Evolutionary conservation across 2,888 invertebrate genomes (phyloP).

Genomic region (Dynastes maya): DNA sequence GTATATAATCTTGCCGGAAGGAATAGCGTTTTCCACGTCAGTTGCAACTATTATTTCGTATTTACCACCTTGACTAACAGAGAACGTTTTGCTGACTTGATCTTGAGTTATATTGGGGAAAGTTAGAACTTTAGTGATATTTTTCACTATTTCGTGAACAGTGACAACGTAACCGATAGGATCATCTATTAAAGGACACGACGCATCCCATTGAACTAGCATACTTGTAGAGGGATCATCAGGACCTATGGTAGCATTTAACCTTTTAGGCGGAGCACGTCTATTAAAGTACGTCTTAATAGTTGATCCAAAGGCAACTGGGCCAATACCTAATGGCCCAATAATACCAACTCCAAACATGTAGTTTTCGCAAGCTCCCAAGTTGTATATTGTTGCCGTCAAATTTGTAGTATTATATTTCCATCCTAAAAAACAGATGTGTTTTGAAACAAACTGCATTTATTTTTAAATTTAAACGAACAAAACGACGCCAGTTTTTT

Average conservation of each 20-base stretch:
- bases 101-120: constrained; percentile 72
- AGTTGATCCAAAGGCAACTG: constrained; percentile 70
- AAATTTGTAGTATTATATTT: constrained; percentile 72
- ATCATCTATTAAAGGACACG: constrained; percentile 74
- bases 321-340: constrained; percentile 79
- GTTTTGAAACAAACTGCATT: not conserved
- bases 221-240: constrained; percentile 70
- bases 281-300: constrained; percentile 77
- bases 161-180: constrained; percentile 77
- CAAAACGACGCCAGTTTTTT: too few species aligned
- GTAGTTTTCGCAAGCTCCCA: constrained; percentile 84
- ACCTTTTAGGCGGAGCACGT: constrained; percentile 80
- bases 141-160: constrained; percentile 60
- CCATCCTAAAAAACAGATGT: constrained; percentile 67
- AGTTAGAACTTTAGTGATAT: constrained; percentile 70
- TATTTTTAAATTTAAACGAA: too few species aligned
- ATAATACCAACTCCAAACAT: constrained; percentile 80
- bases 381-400: constrained; percentile 73
- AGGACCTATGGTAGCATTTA: constrained; percentile 71
- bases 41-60: constrained; percentile 74
- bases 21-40: constrained; percentile 69
- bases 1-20: constrained; percentile 71
- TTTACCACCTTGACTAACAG: constrained; percentile 71
- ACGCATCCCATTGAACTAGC: constrained; percentile 81
- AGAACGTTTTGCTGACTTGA: constrained; percentile 72